A percentile compares a stretch with the other conserved stretches of the same genome.
Conservation (phyloP, 1,140 invertebrate genomes). For the Cataglyphis hispanica region DNA sequence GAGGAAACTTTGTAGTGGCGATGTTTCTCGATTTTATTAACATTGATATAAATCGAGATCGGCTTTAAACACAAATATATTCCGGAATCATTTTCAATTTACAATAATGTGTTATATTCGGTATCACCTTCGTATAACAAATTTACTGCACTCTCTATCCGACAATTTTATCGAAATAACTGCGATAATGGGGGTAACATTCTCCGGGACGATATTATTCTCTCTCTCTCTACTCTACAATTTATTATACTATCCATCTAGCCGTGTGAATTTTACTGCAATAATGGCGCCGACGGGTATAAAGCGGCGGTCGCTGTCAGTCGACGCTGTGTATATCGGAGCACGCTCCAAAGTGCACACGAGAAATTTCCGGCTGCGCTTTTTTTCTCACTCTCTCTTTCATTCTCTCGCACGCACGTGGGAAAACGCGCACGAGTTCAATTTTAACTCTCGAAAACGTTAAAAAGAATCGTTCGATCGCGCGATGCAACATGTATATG, state of each 20-base stretch:
- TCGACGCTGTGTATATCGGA: neutral
- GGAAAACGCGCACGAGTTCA: neutral
- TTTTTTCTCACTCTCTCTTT: neutral
- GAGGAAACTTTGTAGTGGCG: conserved; percentile 10
- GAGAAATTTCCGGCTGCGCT: conserved; percentile 33
- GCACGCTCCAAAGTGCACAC: conserved; percentile 27
- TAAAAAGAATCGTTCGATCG: conserved; percentile 38
- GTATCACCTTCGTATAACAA: neutral
- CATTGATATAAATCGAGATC: too few relatives aligned
- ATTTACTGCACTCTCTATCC: neutral
- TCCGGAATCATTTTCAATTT: neutral
- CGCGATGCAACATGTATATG: neutral
- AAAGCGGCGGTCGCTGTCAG: conserved; percentile 4
- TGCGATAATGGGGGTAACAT: conserved; percentile 28
- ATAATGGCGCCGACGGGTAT: conserved; percentile 35
- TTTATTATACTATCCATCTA: conserved; percentile 59
- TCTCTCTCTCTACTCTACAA: conserved; percentile 15
- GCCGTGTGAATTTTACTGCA: conserved; percentile 47
- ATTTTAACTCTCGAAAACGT: conserved; percentile 42
- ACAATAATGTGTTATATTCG: neutral
- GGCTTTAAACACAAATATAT: too few relatives aligned
- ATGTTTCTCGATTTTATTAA: neutral
- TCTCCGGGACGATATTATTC: conserved; percentile 36
- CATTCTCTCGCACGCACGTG: neutral
- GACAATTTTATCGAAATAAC: conserved; percentile 33